Conservation (phyloP, 2,888 invertebrate species). For the Parnassius smintheus region DNA sequence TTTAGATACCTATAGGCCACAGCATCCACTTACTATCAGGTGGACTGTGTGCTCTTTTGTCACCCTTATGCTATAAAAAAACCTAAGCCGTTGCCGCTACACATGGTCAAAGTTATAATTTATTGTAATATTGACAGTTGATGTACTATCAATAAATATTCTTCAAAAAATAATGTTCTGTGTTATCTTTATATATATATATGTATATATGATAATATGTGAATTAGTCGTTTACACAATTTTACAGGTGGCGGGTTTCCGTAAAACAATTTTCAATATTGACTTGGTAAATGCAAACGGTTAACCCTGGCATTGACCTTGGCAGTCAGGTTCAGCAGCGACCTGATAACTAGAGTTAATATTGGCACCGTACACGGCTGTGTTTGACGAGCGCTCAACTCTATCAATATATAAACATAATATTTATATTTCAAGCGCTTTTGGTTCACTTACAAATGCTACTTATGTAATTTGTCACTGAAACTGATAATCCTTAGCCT, state of each 20-base stretch:
- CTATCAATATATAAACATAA: slow-evolving; percentile 81
- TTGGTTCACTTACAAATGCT: slow-evolving; percentile 55
- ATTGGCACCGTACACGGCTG: slow-evolving; percentile 73
- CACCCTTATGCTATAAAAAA: no score
- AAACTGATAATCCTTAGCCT: slow-evolving; percentile 66
- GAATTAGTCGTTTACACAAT: slow-evolving; percentile 17
- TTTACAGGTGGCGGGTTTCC: slow-evolving; percentile 30
- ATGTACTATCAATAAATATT: neutral
- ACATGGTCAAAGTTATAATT: no score
- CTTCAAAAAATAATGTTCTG: neutral
- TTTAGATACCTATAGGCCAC: no score
- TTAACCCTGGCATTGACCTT: slow-evolving; percentile 70
- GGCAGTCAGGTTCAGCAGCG: slow-evolving; percentile 58
- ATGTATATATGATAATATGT: neutral
- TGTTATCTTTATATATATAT: neutral
- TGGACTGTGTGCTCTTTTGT: no score
- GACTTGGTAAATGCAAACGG: slow-evolving; percentile 37
- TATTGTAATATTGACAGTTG: no score
- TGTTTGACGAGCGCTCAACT: slow-evolving; percentile 78
- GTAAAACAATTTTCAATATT: slow-evolving; percentile 39
- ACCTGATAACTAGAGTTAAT: slow-evolving; percentile 78
- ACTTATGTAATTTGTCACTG: slow-evolving; percentile 74
- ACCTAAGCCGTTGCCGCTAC: no score
- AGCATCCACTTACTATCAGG: no score
- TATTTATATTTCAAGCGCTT: slow-evolving; percentile 77